phyloP scores from a whole-genome alignment of 2,888 invertebrate genomes.

The Temnothorax unifasciatus region DNA sequence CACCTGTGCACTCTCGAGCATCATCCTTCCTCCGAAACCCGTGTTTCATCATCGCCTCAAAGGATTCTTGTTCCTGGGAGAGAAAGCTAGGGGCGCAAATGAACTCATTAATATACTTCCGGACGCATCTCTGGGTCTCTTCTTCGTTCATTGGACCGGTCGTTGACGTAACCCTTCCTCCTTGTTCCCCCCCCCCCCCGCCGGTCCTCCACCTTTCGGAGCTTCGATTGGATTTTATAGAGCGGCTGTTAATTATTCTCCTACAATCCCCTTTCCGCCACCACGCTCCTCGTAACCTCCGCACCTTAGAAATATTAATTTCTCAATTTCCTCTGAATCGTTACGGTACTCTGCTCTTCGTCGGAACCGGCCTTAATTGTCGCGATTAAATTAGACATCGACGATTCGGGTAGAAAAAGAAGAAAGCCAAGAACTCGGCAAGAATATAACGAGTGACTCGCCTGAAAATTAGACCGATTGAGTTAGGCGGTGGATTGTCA shows the following conservation, averaged over 20 bases:
- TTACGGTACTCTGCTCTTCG: constrained; percentile 52
- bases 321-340: constrained; percentile 72
- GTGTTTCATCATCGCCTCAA: constrained; percentile 21
- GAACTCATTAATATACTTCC: constrained; percentile 68
- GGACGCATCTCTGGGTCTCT: constrained; percentile 40
- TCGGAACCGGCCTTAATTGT: constrained; percentile 70
- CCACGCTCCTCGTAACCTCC: constrained; percentile 36
- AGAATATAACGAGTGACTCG: constrained; percentile 50
- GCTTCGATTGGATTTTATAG: constrained; percentile 73
- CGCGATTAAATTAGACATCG: constrained; percentile 76
- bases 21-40: constrained; percentile 4
- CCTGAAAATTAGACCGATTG: too few relatives aligned
- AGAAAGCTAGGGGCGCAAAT: constrained; percentile 51
- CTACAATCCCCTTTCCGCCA: constrained; percentile 59
- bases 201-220: constrained; percentile 31
- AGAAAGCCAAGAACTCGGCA: constrained; percentile 35
- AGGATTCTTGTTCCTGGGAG: constrained; percentile 47
- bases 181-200: constrained; percentile 17
- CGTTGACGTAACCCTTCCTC: constrained; percentile 49
- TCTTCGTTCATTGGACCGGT: constrained; percentile 61
- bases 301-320: constrained; percentile 73
- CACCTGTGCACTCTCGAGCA: background rate
- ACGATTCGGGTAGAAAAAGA: constrained; percentile 51
- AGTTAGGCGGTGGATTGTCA: constrained; percentile 35
- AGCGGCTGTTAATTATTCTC: constrained; percentile 74